Evolutionary conservation across 1,140 invertebrate species (phyloP).

Genomic region (Drosophila ficusphila): DNA sequence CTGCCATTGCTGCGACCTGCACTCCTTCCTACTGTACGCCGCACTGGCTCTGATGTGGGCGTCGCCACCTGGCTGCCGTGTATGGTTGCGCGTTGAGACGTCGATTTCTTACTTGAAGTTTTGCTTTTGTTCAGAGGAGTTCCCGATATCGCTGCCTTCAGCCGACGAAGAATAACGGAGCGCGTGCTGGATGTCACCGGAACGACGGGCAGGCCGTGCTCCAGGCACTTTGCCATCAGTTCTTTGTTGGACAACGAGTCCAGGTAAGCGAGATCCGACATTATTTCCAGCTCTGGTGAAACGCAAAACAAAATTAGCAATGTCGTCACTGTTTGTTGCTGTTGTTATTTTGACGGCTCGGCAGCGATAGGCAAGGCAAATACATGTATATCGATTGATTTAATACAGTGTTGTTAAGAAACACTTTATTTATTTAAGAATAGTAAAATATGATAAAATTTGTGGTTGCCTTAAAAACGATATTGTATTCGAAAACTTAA

Average conservation of each 20-base stretch:
- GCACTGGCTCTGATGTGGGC: constrained; percentile 27
- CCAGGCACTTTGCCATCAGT: constrained; percentile 65
- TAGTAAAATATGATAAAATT: no score
- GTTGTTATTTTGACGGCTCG: not conserved
- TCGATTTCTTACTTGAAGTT: constrained; percentile 23
- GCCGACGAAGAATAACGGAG: constrained; percentile 52
- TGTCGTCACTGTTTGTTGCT: constrained; percentile 61
- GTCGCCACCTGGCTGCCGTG: constrained; percentile 48
- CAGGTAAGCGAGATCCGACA: constrained; percentile 60
- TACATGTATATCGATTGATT: not conserved
- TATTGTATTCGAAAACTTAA: no score
- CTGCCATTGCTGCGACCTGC: constrained; percentile 1
- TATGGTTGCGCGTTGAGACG: constrained; percentile 60
- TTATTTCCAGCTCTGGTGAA: constrained; percentile 51
- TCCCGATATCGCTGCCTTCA: constrained; percentile 55
- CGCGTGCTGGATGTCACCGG: constrained; percentile 75
- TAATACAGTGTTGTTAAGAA: not conserved
- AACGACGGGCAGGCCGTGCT: constrained; percentile 65
- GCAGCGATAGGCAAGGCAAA: not conserved
- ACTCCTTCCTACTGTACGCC: constrained; percentile 13
- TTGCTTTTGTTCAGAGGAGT: constrained; percentile 46
- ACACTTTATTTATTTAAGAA: no score
- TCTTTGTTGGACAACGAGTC: constrained; percentile 65
- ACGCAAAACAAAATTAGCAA: constrained; percentile 67
- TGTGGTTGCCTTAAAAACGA: no score